Base-by-base conservation (phyloP, 2,888 invertebrate species). In the Muscina levida region DNA sequence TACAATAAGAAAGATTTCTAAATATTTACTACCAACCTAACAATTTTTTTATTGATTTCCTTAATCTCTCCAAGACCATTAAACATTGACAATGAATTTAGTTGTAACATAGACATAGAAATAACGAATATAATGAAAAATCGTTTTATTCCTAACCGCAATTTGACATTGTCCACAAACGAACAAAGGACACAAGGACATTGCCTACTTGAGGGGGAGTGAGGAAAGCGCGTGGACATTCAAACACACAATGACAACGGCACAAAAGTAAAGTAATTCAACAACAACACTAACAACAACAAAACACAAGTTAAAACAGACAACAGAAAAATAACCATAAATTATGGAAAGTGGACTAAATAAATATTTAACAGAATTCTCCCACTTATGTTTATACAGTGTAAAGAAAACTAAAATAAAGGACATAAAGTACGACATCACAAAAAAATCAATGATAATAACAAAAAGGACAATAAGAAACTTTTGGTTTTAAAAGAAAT, bases 271-370 rank as follows among this genome's bases (percentile, higher is more conserved):
- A 59, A 48, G 46, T 4, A 68, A 57, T 22, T n/a, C n/a, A n/a
- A n/a, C n/a, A n/a, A n/a, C n/a, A n/a, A n/a, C n/a, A n/a, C n/a
- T n/a, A n/a, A n/a, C n/a, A n/a, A n/a, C n/a, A n/a, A n/a, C n/a
- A n/a, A n/a, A n/a, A n/a, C n/a, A n/a, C n/a, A n/a, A n/a, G n/a
- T n/a, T 65, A 72, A 73, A 70, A 56, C 56, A 76, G 65, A 76
- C 72, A 70, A 79, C 56, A 73, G 73, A 24, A 53, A 71, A 53
- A 53, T 62, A 62, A 24, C 77, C 77, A 75, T 72, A 81, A 72
- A 77, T 81, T 81, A 77, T 77, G 48, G 74, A 81, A 81, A 81
- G 81, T 81, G 77, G 57, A 74, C 77, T 75, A 77, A 81, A 77
- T 77, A 77, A 72, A 77, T 77, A 72, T 72, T 75, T 72, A 68